phyloP scores from a whole-genome alignment of 2,797 vertebrate genomes.

The Champsocephalus esox region DNA sequence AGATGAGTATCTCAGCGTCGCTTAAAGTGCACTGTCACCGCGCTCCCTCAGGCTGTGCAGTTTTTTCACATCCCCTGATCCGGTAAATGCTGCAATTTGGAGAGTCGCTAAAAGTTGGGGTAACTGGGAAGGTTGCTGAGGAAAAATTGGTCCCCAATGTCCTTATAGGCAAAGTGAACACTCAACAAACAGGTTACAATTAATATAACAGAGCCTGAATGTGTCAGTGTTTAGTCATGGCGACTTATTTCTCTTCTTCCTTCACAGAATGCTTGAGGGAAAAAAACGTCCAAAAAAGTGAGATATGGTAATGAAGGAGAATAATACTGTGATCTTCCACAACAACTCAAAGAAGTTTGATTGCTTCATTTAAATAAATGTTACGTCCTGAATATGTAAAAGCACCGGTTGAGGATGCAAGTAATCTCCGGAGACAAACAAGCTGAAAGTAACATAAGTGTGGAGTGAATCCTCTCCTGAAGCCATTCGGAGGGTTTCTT shows the following conservation, averaged over 20 bases:
- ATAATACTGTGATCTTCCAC: constrained; percentile 51
- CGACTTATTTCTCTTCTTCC: not conserved
- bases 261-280: not conserved
- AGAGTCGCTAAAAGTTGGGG: not conserved
- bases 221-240: not conserved
- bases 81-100: constrained; percentile 28
- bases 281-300: not conserved
- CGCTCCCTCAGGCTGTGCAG: constrained; percentile 8
- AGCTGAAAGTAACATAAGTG: constrained; percentile 25
- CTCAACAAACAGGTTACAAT: constrained; percentile 2
- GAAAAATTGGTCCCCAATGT: constrained; percentile 21
- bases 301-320: constrained; percentile 61
- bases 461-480: constrained; percentile 28
- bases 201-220: not conserved
- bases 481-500: constrained; percentile 16
- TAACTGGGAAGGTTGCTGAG: not conserved
- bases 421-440: constrained; percentile 52
- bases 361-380: constrained; percentile 65
- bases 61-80: constrained; percentile 39
- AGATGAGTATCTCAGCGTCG: constrained; percentile 21
- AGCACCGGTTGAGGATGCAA: constrained; percentile 30
- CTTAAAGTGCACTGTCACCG: constrained; percentile 7
- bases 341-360: constrained; percentile 61
- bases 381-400: constrained; percentile 53
- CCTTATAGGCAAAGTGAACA: constrained; percentile 1